Conservation (phyloP, 2,797 vertebrate genomes). For the Alectoris magna region DNA sequence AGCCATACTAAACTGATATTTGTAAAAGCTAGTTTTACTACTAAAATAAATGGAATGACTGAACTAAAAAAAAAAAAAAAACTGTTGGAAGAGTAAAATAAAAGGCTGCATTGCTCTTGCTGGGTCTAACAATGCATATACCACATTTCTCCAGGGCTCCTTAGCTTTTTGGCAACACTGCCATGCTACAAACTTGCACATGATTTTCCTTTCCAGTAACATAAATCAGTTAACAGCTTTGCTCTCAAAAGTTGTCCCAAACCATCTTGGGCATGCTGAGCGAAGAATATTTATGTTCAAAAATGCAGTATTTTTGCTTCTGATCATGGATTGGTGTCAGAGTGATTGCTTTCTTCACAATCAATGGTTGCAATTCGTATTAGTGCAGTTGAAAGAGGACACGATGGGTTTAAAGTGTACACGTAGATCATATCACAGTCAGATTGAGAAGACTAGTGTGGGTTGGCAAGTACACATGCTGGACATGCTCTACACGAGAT, state of each 20-base stretch:
- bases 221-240: conserved; percentile 13
- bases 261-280: conserved; percentile 2
- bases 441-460: conserved; percentile 96
- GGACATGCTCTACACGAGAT: conserved; percentile 91
- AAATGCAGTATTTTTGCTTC: conserved; percentile 25
- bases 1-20: conserved; percentile 55
- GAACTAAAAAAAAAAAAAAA: conserved; percentile 57
- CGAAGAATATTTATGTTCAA: neutral
- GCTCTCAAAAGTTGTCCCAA: conserved; percentile 25
- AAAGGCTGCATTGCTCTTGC: conserved; percentile 50
- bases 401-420: conserved; percentile 17
- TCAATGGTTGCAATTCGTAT: conserved; percentile 77
- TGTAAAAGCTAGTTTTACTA: conserved; percentile 72
- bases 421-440: conserved; percentile 77
- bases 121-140: neutral
- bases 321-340: conserved; percentile 52
- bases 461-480: conserved; percentile 96
- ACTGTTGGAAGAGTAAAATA: conserved; percentile 53
- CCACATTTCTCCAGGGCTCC: conserved; percentile 52
- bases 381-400: conserved; percentile 78
- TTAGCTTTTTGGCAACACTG: conserved; percentile 27
- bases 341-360: conserved; percentile 55
- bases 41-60: conserved; percentile 67
- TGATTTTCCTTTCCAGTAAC: conserved; percentile 15
- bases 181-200: neutral